phyloP scores from a whole-genome alignment of 2,888 invertebrate species.

The Sarcophaga subvicina region DNA sequence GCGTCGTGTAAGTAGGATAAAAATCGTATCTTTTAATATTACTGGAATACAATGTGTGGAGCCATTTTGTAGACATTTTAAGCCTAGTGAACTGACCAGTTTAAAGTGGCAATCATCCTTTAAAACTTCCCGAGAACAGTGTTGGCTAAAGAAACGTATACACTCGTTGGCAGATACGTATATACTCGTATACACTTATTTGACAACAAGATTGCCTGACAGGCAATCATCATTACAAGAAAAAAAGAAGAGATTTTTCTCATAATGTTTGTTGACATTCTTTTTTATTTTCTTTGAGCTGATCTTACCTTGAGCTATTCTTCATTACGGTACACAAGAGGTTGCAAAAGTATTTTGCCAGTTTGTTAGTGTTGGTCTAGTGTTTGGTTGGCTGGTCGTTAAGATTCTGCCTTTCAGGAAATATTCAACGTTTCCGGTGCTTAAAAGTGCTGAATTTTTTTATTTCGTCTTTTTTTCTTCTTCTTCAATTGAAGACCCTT shows the following conservation, averaged over 20 bases:
- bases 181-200: not conserved
- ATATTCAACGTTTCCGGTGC: constrained; percentile 66
- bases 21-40: no score
- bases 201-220: not conserved
- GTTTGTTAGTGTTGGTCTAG: constrained; percentile 19
- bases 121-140: not conserved
- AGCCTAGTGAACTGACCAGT: not conserved
- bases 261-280: not conserved
- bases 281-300: not conserved
- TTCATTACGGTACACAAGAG: constrained; percentile 14
- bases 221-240: not conserved
- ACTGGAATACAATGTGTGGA: no score
- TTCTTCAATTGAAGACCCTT: constrained; percentile 28
- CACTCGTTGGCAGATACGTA: not conserved
- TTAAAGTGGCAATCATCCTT: not conserved
- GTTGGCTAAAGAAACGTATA: not conserved
- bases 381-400: constrained; percentile 5
- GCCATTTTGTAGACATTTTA: no score
- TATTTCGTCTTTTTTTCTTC: not conserved
- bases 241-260: not conserved
- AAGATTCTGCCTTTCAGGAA: constrained; percentile 33
- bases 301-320: constrained; percentile 16
- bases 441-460: constrained; percentile 15
- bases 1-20: no score
- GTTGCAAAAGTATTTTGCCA: constrained; percentile 47